A percentile compares a stretch with the other conserved stretches of the same genome.
Conservation (phyloP, 2,888 invertebrate genomes). For the Branchellion lobata region DNA sequence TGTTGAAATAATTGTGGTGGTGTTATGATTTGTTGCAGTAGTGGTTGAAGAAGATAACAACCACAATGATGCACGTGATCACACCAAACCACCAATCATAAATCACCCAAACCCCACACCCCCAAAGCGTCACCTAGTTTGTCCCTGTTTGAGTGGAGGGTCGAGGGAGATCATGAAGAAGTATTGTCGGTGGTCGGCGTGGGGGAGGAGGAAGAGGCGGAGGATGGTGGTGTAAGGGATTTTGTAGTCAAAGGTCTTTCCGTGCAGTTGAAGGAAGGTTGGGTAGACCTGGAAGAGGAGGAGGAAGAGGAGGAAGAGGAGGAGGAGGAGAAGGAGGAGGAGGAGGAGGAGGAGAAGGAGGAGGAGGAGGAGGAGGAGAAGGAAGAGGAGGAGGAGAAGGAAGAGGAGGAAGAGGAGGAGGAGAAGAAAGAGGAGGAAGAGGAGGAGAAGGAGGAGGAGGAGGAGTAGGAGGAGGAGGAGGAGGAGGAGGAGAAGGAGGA, state of each 20-base stretch:
- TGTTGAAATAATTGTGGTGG: slow-evolving; percentile 41
- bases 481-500: slow-evolving; percentile 33
- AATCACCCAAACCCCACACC: background rate
- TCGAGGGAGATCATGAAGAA: slow-evolving; percentile 94
- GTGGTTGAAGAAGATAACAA: slow-evolving; percentile 36
- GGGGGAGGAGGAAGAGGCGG: slow-evolving; percentile 88
- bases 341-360: background rate
- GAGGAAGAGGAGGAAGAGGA: background rate
- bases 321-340: background rate
- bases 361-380: background rate
- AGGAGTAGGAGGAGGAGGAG: too few relatives aligned
- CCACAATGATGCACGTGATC: slow-evolving; percentile 11
- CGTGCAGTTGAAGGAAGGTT: slow-evolving; percentile 85
- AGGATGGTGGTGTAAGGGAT: slow-evolving; percentile 95
- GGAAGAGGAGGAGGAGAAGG: slow-evolving; percentile 3
- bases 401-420: background rate
- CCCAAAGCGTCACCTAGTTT: slow-evolving; percentile 86
- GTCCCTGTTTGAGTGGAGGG: slow-evolving; percentile 98
- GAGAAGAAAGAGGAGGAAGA: slow-evolving; percentile 19
- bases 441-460: too few relatives aligned
- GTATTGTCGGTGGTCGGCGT: slow-evolving; percentile 95
- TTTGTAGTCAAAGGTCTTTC: slow-evolving; percentile 99
- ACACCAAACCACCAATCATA: background rate
- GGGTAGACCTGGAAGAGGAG: slow-evolving; percentile 77
- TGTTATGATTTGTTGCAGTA: slow-evolving; percentile 39